Evolutionary conservation across 1,140 invertebrate genomes (phyloP).

Genomic region (Holotrichia oblita): DNA sequence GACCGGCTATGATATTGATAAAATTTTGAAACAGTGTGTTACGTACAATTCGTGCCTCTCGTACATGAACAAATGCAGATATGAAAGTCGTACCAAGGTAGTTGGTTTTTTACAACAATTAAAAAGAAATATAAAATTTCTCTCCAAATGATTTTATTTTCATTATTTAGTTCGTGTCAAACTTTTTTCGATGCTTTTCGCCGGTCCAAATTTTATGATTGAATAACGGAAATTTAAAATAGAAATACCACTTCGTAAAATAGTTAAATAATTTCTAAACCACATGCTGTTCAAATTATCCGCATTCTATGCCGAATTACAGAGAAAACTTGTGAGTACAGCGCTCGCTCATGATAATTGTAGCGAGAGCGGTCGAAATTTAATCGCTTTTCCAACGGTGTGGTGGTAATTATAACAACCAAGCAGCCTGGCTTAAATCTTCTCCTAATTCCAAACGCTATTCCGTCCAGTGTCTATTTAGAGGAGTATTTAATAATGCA

Average conservation of each 20-base stretch:
- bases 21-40: too few species aligned
- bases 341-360: background rate
- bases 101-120: too few species aligned
- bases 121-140: too few species aligned
- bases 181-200: too few species aligned
- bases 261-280: background rate
- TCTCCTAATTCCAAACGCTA: conserved; percentile 28
- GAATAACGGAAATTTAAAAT: background rate
- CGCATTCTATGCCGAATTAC: background rate
- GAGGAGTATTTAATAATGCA: conserved; percentile 35
- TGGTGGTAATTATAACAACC: conserved; percentile 2
- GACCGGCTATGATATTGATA: too few species aligned
- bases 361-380: background rate
- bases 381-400: background rate
- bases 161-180: background rate
- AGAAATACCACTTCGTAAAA: background rate
- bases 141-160: background rate
- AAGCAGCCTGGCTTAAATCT: conserved; percentile 4
- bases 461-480: conserved; percentile 22
- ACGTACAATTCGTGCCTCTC: too few species aligned
- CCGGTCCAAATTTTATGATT: too few species aligned
- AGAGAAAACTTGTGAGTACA: background rate
- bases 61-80: too few species aligned
- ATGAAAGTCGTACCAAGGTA: too few species aligned
- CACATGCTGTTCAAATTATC: background rate